Evolutionary conservation across 2,888 invertebrate species (phyloP).

Genomic region (Trichacis sp.): DNA sequence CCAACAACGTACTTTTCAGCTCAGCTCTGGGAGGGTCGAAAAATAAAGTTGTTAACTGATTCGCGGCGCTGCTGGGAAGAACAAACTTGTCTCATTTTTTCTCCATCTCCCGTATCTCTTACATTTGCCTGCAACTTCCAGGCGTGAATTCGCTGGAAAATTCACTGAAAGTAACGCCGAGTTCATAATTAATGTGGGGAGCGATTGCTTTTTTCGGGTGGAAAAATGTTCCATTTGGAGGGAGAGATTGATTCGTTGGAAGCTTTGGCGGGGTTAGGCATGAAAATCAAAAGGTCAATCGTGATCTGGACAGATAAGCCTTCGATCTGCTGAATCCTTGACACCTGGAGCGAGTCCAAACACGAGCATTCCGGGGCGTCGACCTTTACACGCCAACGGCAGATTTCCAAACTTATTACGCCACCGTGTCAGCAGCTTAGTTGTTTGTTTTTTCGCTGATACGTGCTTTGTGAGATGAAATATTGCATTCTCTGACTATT

Average conservation of each 20-base stretch:
- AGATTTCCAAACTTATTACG: constrained; percentile 64
- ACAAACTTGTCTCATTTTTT: background rate
- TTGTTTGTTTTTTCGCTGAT: constrained; percentile 60
- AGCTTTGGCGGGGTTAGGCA: background rate
- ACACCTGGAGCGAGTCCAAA: constrained; percentile 66
- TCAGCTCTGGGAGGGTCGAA: background rate
- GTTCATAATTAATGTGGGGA: too few species aligned
- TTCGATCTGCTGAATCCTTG: constrained; percentile 55
- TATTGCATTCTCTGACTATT: constrained; percentile 18
- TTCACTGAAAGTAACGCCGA: background rate
- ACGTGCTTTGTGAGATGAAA: constrained; percentile 15
- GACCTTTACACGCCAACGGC: constrained; percentile 62
- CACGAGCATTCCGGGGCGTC: constrained; percentile 52
- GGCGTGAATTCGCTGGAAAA: background rate
- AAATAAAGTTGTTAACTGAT: background rate
- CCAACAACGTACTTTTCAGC: background rate
- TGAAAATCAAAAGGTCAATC: constrained; percentile 15
- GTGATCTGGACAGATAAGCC: constrained; percentile 52
- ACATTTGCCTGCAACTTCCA: background rate
- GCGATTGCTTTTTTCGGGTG: too few species aligned
- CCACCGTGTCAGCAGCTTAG: constrained; percentile 59
- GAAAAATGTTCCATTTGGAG: too few species aligned
- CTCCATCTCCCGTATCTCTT: background rate
- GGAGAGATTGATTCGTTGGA: too few species aligned
- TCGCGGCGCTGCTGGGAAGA: too few species aligned